Conservation (phyloP, 2,888 invertebrate genomes). For the Psococerastis gibbosa region DNA sequence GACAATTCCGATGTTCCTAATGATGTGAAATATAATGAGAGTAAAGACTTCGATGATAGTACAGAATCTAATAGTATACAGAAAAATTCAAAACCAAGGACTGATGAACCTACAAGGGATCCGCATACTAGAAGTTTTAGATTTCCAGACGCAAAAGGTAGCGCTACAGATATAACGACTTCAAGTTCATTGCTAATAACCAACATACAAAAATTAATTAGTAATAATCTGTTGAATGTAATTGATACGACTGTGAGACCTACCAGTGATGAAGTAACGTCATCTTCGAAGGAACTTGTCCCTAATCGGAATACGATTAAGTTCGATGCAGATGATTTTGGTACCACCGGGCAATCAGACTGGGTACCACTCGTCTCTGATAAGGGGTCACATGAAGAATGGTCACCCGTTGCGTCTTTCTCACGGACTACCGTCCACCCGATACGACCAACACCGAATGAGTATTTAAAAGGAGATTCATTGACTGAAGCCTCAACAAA, state of each 20-base stretch:
- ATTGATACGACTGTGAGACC: not conserved
- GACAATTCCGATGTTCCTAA: not conserved
- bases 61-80: not conserved
- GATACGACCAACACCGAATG: not conserved
- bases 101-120: not conserved
- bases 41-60: not conserved
- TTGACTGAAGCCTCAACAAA: not conserved
- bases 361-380: conserved; percentile 6
- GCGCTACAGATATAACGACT: not conserved
- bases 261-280: not conserved
- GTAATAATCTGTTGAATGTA: conserved; percentile 7
- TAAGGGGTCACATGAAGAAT: not conserved
- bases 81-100: not conserved
- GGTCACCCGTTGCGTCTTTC: not conserved
- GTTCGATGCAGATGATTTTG: conserved; percentile 2
- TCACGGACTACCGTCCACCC: not conserved
- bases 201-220: conserved; percentile 2
- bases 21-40: not conserved
- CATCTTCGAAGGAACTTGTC: not conserved
- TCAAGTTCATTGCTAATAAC: not conserved
- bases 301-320: not conserved
- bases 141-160: not conserved
- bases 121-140: not conserved
- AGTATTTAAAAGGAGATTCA: not conserved
- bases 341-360: conserved; percentile 5